Evolutionary conservation across 2,888 invertebrate genomes (phyloP).

Genomic region (Oligia latruncula): DNA sequence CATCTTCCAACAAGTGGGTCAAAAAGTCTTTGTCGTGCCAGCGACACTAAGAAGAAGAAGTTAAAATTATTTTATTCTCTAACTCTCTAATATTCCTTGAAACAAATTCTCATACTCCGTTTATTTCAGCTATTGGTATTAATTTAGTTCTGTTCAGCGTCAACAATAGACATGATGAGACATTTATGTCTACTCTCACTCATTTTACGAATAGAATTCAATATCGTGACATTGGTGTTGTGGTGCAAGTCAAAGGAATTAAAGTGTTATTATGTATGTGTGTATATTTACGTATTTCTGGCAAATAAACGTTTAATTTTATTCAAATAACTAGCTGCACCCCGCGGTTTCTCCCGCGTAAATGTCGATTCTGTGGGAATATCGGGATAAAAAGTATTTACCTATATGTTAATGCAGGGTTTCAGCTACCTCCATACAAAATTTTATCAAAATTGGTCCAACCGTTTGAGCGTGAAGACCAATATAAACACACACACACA

Average conservation of each 20-base stretch:
- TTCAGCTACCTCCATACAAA: too few relatives aligned
- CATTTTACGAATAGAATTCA: slow-evolving; percentile 69
- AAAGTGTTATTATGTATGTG: background rate
- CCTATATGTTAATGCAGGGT: too few relatives aligned
- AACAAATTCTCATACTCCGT: background rate
- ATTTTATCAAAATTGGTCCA: too few relatives aligned
- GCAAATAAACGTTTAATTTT: background rate
- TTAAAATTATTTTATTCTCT: background rate
- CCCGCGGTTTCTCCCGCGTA: too few relatives aligned
- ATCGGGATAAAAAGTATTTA: too few relatives aligned
- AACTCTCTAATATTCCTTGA: background rate
- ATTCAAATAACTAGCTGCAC: too few relatives aligned
- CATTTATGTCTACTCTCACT: slow-evolving; percentile 42
- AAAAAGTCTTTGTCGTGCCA: background rate
- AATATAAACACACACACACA: too few relatives aligned
- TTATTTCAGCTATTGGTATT: slow-evolving; percentile 1
- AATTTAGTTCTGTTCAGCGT: slow-evolving; percentile 29
- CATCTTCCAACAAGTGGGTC: too few relatives aligned
- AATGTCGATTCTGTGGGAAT: too few relatives aligned
- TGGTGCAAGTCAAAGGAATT: slow-evolving; percentile 49
- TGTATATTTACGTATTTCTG: background rate
- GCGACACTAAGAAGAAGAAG: background rate
- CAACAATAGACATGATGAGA: slow-evolving; percentile 17
- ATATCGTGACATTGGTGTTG: slow-evolving; percentile 56
- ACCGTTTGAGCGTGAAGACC: too few relatives aligned